Evolutionary conservation across 2,797 vertebrate species (phyloP).

Genomic region (Pelobates cultripes): DNA sequence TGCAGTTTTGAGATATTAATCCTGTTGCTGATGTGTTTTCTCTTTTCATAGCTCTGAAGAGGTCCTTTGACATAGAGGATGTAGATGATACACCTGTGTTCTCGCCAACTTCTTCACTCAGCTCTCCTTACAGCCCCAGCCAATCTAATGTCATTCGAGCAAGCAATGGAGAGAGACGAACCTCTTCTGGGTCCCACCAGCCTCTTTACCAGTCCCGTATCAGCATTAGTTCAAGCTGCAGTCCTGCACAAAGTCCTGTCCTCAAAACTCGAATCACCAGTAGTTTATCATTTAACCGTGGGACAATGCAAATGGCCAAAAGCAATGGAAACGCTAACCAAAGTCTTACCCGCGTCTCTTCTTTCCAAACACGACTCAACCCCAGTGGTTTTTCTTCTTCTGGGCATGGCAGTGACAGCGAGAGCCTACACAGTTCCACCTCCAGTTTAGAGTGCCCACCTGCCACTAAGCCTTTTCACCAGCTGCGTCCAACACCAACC

Average conservation of each 20-base stretch:
- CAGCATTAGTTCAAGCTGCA: conserved; percentile 61
- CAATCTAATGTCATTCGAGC: conserved; percentile 58
- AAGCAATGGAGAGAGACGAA: conserved; percentile 64
- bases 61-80: conserved; percentile 85
- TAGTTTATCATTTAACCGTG: conserved; percentile 78
- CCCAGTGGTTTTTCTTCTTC: conserved; percentile 71
- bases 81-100: conserved; percentile 71
- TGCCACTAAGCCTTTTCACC: conserved; percentile 59
- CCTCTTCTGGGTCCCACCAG: conserved; percentile 52
- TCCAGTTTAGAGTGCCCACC: conserved; percentile 82
- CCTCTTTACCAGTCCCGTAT: conserved; percentile 60
- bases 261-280: conserved; percentile 68
- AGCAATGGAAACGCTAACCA: conserved; percentile 62
- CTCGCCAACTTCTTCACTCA: conserved; percentile 67
- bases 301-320: conserved; percentile 65
- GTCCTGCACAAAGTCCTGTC: conserved; percentile 65
- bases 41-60: conserved; percentile 79
- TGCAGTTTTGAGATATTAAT: not conserved
- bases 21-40: not conserved
- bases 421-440: conserved; percentile 85
- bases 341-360: conserved; percentile 69
- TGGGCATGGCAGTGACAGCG: conserved; percentile 78
- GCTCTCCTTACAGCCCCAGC: conserved; percentile 64
- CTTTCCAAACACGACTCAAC: conserved; percentile 78
- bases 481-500: conserved; percentile 56